Percentiles rank a stretch among this genome's conserved stretches.
These are phyloP conservation scores for Paramacrobiotus metropolitanus DNA, from an alignment of 1,140 invertebrate species.

Conservation along the genomic window DNA sequence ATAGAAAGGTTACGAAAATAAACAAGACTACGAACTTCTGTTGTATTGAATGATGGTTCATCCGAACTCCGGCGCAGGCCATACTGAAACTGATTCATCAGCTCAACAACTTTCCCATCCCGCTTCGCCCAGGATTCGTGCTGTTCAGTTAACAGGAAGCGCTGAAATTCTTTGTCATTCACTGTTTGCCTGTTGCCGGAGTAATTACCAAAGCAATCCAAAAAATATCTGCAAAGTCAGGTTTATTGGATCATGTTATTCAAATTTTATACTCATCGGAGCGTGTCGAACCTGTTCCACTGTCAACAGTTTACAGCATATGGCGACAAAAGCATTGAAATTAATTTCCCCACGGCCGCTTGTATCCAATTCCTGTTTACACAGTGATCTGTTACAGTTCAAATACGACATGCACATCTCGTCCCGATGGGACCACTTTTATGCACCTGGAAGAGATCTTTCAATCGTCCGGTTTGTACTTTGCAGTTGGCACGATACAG, in stretches of 20 bases:
- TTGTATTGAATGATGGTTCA: conserved; percentile 20
- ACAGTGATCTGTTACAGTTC: conserved; percentile 8
- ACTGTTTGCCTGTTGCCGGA: conserved; percentile 28
- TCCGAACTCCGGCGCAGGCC: conserved; percentile 16
- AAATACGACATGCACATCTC: background rate
- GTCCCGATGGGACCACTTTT: too few species aligned
- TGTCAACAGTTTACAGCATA: conserved; percentile 65
- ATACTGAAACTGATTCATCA: conserved; percentile 14
- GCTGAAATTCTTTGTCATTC: conserved; percentile 35
- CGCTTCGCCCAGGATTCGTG: conserved; percentile 6
- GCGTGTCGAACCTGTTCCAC: conserved; percentile 29
- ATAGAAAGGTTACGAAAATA: conserved; percentile 6
- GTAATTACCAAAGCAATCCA: background rate
- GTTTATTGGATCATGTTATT: background rate
- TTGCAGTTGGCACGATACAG: conserved; percentile 70
- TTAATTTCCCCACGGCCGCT: conserved; percentile 50
- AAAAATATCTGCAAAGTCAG: conserved; percentile 2
- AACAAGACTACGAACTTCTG: conserved; percentile 17
- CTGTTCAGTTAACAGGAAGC: background rate
- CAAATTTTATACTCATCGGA: conserved; percentile 12
- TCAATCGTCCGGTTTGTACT: conserved; percentile 47
- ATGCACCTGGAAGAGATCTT: conserved; percentile 20
- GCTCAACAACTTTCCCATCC: background rate
- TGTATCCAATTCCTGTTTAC: conserved; percentile 46
- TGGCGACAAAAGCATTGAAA: conserved; percentile 64